Base-by-base conservation (phyloP, 2,113 vertebrate species). In the Poeciliopsis occidentalis region DNA sequence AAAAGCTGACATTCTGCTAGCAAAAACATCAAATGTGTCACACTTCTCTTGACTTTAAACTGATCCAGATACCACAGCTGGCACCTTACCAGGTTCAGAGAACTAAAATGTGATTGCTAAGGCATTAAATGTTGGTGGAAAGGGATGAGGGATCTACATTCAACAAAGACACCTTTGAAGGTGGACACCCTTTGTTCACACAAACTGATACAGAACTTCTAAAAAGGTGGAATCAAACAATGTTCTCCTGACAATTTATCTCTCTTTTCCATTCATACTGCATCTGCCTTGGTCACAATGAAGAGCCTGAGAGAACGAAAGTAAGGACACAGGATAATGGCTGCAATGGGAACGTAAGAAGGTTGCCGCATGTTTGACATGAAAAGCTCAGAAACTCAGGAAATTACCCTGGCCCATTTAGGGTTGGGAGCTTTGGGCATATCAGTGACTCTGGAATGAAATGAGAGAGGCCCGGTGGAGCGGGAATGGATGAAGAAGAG, bases 361-460 rank as follows among this genome's bases (percentile, higher is more conserved):
- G 70, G 80, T 29, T 51, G 80, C 75, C 1, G 41, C 30, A 70
- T 66, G 75, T 85, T 77, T 87, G 71, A 86, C 80, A 85, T 81
- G 79, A 87, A 86, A 89, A 83, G 74, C 64, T 84, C 41, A 51
- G 82, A 78, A 87, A 79, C 63, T 69, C 70, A 73, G 81, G 77
- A 86, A 89, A 85, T 73, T 85, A 82, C 37, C 27, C 67, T 67
- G 64, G 75, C 85, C 86, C 80, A 79, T 91, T 90, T 88, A 65
- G 71, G 64, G 67, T 76, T 27, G 11, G 74, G 85, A 83, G 80
- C 87, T 82, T 64, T 76, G 85, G 89, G 87, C 73, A 83, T 92
- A 93, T 93, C 89, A 63, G 73, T 91, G 76, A 79, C 92, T 71
- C 64, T 29, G 67, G 64, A 68, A 64, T 86, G 89, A 91, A 91